These are phyloP conservation scores for Sesamia nonagrioides DNA, from an alignment of 1,140 invertebrate species.

Conservation along the genomic window DNA sequence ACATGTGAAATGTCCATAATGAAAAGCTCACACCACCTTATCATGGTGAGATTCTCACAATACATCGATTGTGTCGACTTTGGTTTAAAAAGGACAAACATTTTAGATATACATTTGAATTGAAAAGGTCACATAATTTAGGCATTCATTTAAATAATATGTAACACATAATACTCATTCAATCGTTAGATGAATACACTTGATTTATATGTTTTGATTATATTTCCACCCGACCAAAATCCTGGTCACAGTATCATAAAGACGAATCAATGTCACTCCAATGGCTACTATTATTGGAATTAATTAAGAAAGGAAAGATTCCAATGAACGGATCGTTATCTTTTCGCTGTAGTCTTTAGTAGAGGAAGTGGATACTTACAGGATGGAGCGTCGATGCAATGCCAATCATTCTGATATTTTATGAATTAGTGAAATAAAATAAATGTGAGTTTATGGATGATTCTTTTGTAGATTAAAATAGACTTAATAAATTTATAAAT, in stretches of 20 bases:
- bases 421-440: background rate
- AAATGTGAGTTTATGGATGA: background rate
- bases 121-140: no score
- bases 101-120: no score
- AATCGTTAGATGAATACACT: no score
- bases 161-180: no score
- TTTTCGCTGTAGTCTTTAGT: background rate
- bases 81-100: no score
- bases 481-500: no score
- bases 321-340: conserved; percentile 36
- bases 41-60: no score
- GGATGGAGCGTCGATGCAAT: conserved; percentile 32
- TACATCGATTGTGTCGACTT: no score
- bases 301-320: conserved; percentile 44
- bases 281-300: conserved; percentile 37
- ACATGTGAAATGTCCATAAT: no score
- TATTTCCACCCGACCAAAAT: background rate
- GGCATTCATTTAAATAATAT: no score
- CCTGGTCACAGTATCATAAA: conserved; percentile 21
- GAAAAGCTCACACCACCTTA: no score
- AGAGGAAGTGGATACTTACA: conserved; percentile 3
- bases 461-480: no score
- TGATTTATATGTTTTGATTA: background rate
- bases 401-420: conserved; percentile 15
- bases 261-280: conserved; percentile 32